Evolutionary conservation across 2,113 vertebrate species (phyloP).

Genomic region (Camelus bactrianus): DNA sequence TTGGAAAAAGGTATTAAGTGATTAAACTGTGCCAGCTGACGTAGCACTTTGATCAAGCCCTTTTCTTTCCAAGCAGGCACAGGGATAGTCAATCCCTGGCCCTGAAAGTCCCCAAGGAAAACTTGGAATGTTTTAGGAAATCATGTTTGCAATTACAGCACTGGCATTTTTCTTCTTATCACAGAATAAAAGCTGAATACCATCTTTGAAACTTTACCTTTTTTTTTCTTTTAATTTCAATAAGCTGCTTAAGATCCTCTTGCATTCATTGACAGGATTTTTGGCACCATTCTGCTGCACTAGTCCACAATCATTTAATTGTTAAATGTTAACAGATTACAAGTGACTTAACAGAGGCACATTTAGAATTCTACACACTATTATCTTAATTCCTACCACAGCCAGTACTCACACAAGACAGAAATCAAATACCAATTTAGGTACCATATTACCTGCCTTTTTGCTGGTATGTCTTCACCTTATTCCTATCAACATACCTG

Average conservation of each 20-base stretch:
- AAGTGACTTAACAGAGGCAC: slow-evolving; percentile 55
- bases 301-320: slow-evolving; percentile 61
- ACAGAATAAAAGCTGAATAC: slow-evolving; percentile 59
- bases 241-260: slow-evolving; percentile 63
- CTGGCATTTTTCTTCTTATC: slow-evolving; percentile 58
- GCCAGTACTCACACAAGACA: not conserved
- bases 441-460: not conserved
- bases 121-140: slow-evolving; percentile 67
- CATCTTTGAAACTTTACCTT: slow-evolving; percentile 59
- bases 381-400: slow-evolving; percentile 47
- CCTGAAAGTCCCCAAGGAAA: slow-evolving; percentile 63
- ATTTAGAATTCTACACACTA: slow-evolving; percentile 50
- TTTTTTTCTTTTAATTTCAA: slow-evolving; percentile 9
- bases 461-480: not conserved
- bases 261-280: slow-evolving; percentile 68
- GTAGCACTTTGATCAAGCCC: slow-evolving; percentile 51
- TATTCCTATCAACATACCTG: not conserved
- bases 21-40: slow-evolving; percentile 67
- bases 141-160: slow-evolving; percentile 68
- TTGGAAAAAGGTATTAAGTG: slow-evolving; percentile 52
- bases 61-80: slow-evolving; percentile 50
- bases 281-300: slow-evolving; percentile 17
- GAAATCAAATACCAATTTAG: slow-evolving; percentile 8
- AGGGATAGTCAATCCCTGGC: slow-evolving; percentile 47
- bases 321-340: slow-evolving; percentile 67